Percentiles rank a stretch among this genome's conserved stretches.
Evolutionary conservation across 2,113 vertebrate genomes (phyloP).

Genomic region (Embiotoca jacksoni): DNA sequence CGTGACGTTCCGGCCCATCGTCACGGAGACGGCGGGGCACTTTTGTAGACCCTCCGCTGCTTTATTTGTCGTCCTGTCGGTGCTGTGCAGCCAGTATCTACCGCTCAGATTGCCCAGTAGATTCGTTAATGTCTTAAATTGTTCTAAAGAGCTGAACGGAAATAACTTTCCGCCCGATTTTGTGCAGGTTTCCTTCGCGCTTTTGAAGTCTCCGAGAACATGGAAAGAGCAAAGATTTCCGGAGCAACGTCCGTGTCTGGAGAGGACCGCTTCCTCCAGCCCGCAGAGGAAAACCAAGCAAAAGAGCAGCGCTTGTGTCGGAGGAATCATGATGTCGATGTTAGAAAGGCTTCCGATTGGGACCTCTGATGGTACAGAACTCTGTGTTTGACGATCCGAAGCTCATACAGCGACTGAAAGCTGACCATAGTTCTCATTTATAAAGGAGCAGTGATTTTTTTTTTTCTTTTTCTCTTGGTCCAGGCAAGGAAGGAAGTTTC

Average conservation of each 20-base stretch:
- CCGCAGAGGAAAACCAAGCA: slow-evolving; percentile 30
- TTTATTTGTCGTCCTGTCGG: accelerated
- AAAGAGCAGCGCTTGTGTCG: background rate
- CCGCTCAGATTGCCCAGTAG: background rate
- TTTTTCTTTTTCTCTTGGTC: background rate
- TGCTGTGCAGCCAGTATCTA: slow-evolving; percentile 35
- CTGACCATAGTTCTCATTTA: slow-evolving; percentile 51
- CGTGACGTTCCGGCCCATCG: background rate
- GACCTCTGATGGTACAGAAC: background rate
- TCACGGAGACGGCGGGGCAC: slow-evolving; percentile 23
- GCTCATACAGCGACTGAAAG: background rate
- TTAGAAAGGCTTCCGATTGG: background rate
- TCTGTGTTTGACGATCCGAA: slow-evolving; percentile 2
- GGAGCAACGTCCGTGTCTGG: slow-evolving; percentile 29
- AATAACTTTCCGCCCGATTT: accelerated
- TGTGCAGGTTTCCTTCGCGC: slow-evolving; percentile 15
- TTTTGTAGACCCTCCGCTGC: accelerated
- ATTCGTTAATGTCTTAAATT: accelerated
- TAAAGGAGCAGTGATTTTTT: slow-evolving; percentile 36
- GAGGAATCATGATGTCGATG: slow-evolving; percentile 25
- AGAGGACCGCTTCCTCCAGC: slow-evolving; percentile 14
- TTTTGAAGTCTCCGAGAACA: background rate
- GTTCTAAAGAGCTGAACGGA: accelerated
- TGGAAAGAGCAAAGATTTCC: background rate
- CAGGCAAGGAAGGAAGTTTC: slow-evolving; percentile 72